Conservation (phyloP, 2,888 invertebrate genomes). For the Ferdinandea cuprea region DNA sequence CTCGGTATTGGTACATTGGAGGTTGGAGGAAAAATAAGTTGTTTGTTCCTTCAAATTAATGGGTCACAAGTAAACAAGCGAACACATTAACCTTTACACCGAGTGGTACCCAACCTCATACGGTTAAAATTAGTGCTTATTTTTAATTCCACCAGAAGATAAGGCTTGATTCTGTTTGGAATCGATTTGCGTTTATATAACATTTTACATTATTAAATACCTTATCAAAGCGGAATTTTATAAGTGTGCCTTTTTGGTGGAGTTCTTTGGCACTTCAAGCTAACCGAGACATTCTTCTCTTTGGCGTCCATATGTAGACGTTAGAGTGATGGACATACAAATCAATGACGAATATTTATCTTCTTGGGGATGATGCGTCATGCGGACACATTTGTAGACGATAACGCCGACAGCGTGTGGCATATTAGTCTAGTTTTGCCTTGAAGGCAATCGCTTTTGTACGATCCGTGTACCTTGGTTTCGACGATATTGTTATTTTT, state of each 20-base stretch:
- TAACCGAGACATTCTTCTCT: constrained; percentile 88
- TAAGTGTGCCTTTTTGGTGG: constrained; percentile 93
- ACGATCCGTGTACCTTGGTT: constrained; percentile 99
- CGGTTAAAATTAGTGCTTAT: too few relatives aligned
- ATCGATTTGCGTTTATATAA: too few relatives aligned
- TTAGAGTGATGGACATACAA: constrained; percentile 97
- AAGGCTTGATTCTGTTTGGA: too few relatives aligned
- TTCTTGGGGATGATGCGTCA: constrained; percentile 96
- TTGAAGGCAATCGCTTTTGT: constrained; percentile 99
- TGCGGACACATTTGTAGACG: constrained; percentile 98
- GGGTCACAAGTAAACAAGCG: too few relatives aligned
- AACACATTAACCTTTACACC: too few relatives aligned
- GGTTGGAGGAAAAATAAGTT: too few relatives aligned
- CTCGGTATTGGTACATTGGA: too few relatives aligned
- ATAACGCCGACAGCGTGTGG: constrained; percentile 98
- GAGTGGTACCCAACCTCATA: too few relatives aligned
- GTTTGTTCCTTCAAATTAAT: too few relatives aligned
- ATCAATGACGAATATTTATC: constrained; percentile 98
- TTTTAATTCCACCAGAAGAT: too few relatives aligned
- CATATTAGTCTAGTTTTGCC: constrained; percentile 99
- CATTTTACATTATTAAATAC: too few relatives aligned
- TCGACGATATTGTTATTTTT: constrained; percentile 99
- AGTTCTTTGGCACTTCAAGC: constrained; percentile 92
- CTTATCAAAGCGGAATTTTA: too few relatives aligned
- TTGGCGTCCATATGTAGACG: constrained; percentile 92